Base-by-base conservation (phyloP, 2,113 vertebrate species). In the Pelvicachromis taeniatus region DNA sequence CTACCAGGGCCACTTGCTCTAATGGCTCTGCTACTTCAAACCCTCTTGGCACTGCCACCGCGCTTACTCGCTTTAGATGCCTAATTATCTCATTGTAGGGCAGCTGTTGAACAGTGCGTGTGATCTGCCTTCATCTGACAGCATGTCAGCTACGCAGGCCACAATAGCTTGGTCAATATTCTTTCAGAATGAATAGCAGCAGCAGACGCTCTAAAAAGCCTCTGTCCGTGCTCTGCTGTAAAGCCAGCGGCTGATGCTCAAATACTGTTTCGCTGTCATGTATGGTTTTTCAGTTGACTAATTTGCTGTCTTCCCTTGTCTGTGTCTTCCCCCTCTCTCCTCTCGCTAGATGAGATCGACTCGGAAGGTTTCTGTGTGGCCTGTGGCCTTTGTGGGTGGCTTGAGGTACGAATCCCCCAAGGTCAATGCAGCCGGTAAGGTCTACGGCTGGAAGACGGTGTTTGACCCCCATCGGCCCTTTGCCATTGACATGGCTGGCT, bases 401-500 rank as follows among this genome's bases (percentile, higher is more conserved):
- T 93, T 99, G 81, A 97, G 99, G n/a, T 99, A 99, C 0, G 99
- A 99, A 93, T 97, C 98, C 0, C 99, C 98, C 16, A 97, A 97
- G 92, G 98, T 99, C 85, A 99, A 99, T 0, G 97, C 97, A 1
- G 98, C 98, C 0, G 99, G 99, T 56, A 99, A 99, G 94, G 99
- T 99, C 52, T 98, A 98, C 0, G 99, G 99, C 92, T 99, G 98
- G 98, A 99, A 99, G 94, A 98, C 98, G 0, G 98, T 99, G 58
- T 99, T 99, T 16, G 99, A 99, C 93, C 98, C 98, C 1, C 98
- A 99, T 45, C 97, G 99, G 5, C 99, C 99, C 7, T 99, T 99
- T 21, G 99, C 98, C 23, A 99, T 99, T 26, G 99, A 99, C 96
- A 99, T 99, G 99, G 99, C 98, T 0, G 99, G 99, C 13, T 99